phyloP scores from a whole-genome alignment of 2,797 vertebrate species.

The Serranus cabrilla region DNA sequence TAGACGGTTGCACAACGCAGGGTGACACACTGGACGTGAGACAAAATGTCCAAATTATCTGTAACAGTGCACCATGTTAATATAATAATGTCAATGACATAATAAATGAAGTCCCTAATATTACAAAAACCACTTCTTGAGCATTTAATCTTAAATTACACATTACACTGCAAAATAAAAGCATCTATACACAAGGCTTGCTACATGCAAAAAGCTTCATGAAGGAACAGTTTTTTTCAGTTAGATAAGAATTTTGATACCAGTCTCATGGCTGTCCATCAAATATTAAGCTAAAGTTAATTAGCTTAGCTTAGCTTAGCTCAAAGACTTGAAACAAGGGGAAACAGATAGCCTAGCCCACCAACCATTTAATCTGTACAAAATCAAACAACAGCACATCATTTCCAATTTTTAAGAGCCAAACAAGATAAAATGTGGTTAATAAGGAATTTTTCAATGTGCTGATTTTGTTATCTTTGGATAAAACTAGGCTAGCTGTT shows the following conservation, averaged over 20 bases:
- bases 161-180: background rate
- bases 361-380: background rate
- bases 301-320: background rate
- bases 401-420: background rate
- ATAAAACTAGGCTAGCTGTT: too few species aligned
- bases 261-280: too few species aligned
- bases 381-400: background rate
- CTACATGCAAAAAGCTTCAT: too few species aligned
- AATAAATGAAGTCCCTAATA: background rate
- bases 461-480: too few species aligned
- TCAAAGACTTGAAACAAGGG: background rate
- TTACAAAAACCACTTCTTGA: background rate
- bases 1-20: constrained; percentile 4
- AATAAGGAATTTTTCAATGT: too few species aligned
- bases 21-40: background rate
- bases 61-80: background rate
- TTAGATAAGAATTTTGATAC: too few species aligned
- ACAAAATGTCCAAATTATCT: constrained; percentile 4
- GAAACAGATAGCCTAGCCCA: background rate
- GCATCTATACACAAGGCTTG: background rate
- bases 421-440: too few species aligned
- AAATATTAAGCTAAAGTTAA: too few species aligned
- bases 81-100: background rate
- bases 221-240: too few species aligned
- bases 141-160: background rate